These are phyloP conservation scores for Urocyon cinereoargenteus DNA, from an alignment of 2,797 vertebrate species.

Conservation along the genomic window DNA sequence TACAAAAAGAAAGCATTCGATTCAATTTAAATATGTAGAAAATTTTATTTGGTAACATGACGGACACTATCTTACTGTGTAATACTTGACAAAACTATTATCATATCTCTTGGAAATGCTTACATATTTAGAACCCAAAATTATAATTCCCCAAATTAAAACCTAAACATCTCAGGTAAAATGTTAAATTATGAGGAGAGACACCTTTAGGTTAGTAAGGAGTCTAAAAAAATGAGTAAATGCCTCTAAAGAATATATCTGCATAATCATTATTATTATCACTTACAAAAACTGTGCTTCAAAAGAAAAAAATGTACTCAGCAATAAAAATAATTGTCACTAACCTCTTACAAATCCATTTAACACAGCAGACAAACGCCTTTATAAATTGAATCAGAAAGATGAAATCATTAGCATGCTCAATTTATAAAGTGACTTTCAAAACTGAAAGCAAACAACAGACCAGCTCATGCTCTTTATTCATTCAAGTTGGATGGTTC, in stretches of 20 bases:
- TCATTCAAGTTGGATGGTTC: slow-evolving; percentile 80
- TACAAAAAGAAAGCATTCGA: background rate
- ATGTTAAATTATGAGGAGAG: slow-evolving; percentile 1
- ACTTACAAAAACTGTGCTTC: slow-evolving; percentile 81
- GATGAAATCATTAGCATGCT: slow-evolving; percentile 96
- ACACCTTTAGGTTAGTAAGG: slow-evolving; percentile 82
- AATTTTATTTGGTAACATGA: background rate
- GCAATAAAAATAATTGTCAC: slow-evolving; percentile 92
- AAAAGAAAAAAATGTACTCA: slow-evolving; percentile 81
- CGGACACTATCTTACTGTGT: background rate
- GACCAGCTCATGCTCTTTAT: slow-evolving; percentile 70
- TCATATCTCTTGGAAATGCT: background rate
- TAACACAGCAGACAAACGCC: slow-evolving; percentile 94
- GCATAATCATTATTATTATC: slow-evolving; percentile 85
- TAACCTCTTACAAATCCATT: slow-evolving; percentile 92
- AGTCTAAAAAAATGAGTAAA: slow-evolving; percentile 88
- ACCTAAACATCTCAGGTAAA: background rate
- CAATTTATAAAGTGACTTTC: slow-evolving; percentile 92
- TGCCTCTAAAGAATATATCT: slow-evolving; percentile 84
- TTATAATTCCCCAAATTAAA: slow-evolving; percentile 35
- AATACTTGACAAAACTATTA: slow-evolving; percentile 18
- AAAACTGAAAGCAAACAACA: slow-evolving; percentile 83
- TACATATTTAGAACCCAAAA: background rate
- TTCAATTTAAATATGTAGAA: slow-evolving; percentile 28
- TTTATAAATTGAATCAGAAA: slow-evolving; percentile 93